These are phyloP conservation scores for Tretioscincus oriximinensis DNA, from an alignment of 2,113 vertebrate genomes.

Conservation along the genomic window DNA sequence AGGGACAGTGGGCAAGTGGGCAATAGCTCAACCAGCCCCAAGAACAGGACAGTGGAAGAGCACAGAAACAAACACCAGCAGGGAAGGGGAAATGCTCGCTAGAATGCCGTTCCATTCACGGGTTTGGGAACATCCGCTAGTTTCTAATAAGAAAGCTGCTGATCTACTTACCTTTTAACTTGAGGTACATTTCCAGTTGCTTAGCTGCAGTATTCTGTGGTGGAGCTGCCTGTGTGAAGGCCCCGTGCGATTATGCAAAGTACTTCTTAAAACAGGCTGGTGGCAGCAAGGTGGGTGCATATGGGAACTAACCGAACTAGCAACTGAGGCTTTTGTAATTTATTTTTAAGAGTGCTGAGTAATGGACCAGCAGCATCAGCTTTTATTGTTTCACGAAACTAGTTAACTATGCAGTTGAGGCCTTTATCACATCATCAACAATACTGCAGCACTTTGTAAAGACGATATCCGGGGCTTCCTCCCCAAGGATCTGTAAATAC, in stretches of 20 bases:
- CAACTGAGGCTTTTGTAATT: neutral
- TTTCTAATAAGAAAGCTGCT: neutral
- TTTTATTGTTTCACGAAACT: constrained; percentile 1
- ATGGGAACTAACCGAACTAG: neutral
- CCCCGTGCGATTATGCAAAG: too few relatives aligned
- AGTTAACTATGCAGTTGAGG: neutral
- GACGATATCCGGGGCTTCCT: neutral
- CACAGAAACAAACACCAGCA: too few relatives aligned
- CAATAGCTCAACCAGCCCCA: too few relatives aligned
- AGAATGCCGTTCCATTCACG: too few relatives aligned
- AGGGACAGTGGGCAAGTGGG: too few relatives aligned
- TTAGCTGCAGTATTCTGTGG: neutral
- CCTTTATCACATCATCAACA: constrained; percentile 10
- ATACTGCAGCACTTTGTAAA: neutral
- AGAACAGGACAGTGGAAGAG: too few relatives aligned
- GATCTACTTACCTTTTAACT: neutral
- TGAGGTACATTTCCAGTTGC: neutral
- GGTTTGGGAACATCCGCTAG: neutral
- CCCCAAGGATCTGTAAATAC: neutral
- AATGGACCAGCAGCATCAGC: neutral
- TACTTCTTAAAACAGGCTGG: neutral
- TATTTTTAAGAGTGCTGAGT: neutral
- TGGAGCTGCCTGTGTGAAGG: neutral
- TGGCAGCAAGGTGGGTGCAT: neutral
- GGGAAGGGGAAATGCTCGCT: too few relatives aligned